These are phyloP conservation scores for Caenorhabditis sinica DNA, from an alignment of 2,888 invertebrate genomes.

Conservation along the genomic window DNA sequence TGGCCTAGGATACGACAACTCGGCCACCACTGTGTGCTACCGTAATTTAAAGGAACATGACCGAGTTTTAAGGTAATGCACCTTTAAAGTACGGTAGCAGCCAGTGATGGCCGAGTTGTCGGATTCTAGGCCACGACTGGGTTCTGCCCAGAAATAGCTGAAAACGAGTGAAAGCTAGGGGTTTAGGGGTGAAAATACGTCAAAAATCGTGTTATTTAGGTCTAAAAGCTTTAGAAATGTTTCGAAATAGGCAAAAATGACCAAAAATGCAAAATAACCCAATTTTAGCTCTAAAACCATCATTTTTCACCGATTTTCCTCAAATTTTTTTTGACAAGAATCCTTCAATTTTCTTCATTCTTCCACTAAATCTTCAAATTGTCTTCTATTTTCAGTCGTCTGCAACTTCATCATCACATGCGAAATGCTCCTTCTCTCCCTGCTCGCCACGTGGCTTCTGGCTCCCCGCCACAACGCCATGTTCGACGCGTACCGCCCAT, in stretches of 20 bases:
- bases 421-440: conserved; percentile 79
- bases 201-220: not conserved
- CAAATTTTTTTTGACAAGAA: no score
- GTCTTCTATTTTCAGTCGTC: conserved; percentile 77
- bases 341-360: no score
- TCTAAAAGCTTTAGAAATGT: not conserved
- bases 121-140: no score
- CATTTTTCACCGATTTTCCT: not conserved
- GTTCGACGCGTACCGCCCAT: conserved; percentile 71
- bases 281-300: not conserved
- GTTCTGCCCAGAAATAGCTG: no score
- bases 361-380: not conserved
- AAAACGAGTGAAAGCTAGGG: no score
- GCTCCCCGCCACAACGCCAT: conserved; percentile 77
- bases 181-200: no score
- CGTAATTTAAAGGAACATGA: not conserved
- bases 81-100: no score
- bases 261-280: no score
- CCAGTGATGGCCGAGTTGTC: no score
- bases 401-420: conserved; percentile 83
- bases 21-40: no score
- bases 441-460: conserved; percentile 77
- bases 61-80: not conserved
- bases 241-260: not conserved
- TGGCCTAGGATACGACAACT: no score